Percentiles rank a stretch among this genome's conserved stretches.
These are phyloP conservation scores for Stegodyphus dumicola DNA, from an alignment of 1,140 invertebrate genomes.

Conservation along the genomic window DNA sequence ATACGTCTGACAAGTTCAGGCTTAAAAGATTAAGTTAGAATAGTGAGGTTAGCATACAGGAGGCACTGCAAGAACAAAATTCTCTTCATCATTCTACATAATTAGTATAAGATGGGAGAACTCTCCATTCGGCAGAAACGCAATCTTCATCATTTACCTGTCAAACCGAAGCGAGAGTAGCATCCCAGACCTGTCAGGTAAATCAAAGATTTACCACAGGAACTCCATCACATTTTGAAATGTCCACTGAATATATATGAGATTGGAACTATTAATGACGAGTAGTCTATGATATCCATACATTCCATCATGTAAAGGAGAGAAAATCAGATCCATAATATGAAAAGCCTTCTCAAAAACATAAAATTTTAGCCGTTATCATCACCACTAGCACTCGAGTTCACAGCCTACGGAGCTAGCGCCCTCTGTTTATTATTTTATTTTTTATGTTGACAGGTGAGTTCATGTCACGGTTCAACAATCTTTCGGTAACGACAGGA, in stretches of 20 bases:
- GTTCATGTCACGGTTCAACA: conserved; percentile 58
- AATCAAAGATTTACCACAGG: conserved; percentile 32
- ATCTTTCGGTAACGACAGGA: conserved; percentile 41
- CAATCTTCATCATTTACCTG: conserved; percentile 29
- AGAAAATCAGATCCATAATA: conserved; percentile 5
- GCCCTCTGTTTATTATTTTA: conserved; percentile 53
- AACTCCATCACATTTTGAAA: conserved; percentile 16
- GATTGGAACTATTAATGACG: not conserved
- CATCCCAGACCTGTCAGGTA: conserved; percentile 53
- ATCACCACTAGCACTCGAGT: conserved; percentile 47
- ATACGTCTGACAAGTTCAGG: conserved; percentile 22
- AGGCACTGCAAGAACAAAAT: too few species aligned
- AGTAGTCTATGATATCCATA: not conserved
- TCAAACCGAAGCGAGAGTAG: conserved; percentile 24
- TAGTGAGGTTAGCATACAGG: too few species aligned
- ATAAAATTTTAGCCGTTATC: conserved; percentile 51
- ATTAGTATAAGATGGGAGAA: too few species aligned
- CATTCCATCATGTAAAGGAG: not conserved
- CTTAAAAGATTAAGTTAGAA: not conserved
- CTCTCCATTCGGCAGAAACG: too few species aligned
- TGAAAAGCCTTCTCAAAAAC: not conserved
- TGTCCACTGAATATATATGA: not conserved
- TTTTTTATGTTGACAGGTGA: conserved; percentile 59
- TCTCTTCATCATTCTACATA: too few species aligned
- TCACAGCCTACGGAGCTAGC: conserved; percentile 52